Base-by-base conservation (phyloP, 1,140 invertebrate genomes). In the Drosophila sp. region DNA sequence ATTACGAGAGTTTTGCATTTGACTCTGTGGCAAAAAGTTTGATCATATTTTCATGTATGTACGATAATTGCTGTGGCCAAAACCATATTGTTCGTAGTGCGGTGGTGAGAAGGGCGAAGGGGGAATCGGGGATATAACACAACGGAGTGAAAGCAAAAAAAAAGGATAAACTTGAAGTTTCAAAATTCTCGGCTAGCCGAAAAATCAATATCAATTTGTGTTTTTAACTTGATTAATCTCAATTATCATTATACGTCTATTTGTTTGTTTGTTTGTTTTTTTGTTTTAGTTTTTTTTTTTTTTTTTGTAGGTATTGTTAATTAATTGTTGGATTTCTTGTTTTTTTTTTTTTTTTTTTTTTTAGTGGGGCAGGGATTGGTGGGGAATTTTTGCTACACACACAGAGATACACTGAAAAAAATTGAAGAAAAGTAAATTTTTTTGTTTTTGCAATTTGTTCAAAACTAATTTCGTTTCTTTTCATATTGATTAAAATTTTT, bases 351-450 rank as follows among this genome's bases (percentile, higher is more conserved):
- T 35, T 25, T 60, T 79, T 35, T 66, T 73, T 57, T 41, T 69
- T 60, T 64, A 44, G 38, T 67, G 60, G 74, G 69, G 73, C 69
- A 65, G 73, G 60, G 40, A 25, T 66, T 40, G 27, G 65, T 61
- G 62, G 60, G 76, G 70, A 60, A 66, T 38, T 57, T 80, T 89
- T 83, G 84, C 84, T 87, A 87, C 80, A 87, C 83, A 77, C 74
- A 86, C 78, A 84, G 84, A 89, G 84, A 87, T 80, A 89, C 84
- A 87, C 84, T 87, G 84, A 73, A 87, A 87, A 78, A 85, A 87
- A 89, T 83, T 50, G 84, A 80, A 87, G 84, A 87, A 87, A 87
- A 87, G 55, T 7, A 77, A 86, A 70, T 55, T 71, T 73, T 17
- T 47, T 64, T 60, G 57, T 74, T 74, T 30, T 58, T 65, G 40